phyloP scores from a whole-genome alignment of 2,888 invertebrate genomes.

The Molanna angustata region DNA sequence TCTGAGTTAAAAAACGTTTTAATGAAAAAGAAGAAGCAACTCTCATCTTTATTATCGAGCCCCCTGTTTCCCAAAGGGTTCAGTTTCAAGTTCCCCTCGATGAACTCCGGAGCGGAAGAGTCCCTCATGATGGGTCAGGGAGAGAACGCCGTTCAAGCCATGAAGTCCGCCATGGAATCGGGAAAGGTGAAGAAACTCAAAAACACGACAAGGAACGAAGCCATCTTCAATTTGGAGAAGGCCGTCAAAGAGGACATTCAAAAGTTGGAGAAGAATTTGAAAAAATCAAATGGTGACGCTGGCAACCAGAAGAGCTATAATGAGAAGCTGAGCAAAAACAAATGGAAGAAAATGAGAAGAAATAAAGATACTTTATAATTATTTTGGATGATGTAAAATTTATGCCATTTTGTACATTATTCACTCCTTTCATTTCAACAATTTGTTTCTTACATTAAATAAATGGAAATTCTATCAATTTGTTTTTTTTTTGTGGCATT shows the following conservation, averaged over 20 bases:
- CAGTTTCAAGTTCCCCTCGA: constrained; percentile 60
- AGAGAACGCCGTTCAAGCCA: constrained; percentile 50
- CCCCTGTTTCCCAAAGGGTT: constrained; percentile 68
- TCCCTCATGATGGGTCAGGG: constrained; percentile 35
- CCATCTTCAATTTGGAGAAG: constrained; percentile 42
- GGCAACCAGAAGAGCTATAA: neutral
- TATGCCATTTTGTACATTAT: no score
- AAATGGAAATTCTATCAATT: no score
- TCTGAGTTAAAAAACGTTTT: constrained; percentile 50
- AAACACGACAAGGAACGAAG: constrained; percentile 47
- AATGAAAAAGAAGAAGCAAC: constrained; percentile 50
- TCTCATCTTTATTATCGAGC: constrained; percentile 53
- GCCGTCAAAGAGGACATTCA: constrained; percentile 24
- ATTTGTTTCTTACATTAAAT: no score
- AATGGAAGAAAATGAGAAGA: constrained; percentile 30
- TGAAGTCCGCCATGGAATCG: constrained; percentile 48
- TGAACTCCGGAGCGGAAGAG: constrained; percentile 40
- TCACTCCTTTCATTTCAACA: no score
- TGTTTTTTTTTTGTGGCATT: no score
- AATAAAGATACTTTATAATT: no score
- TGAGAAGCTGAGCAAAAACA: constrained; percentile 27
- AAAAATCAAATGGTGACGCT: neutral
- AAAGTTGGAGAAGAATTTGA: neutral
- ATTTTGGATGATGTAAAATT: no score
- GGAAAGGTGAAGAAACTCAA: constrained; percentile 49